A percentile compares a stretch with the other conserved stretches of the same genome.
phyloP scores from a whole-genome alignment of 2,888 invertebrate species.

The Diarsia dahlii region DNA sequence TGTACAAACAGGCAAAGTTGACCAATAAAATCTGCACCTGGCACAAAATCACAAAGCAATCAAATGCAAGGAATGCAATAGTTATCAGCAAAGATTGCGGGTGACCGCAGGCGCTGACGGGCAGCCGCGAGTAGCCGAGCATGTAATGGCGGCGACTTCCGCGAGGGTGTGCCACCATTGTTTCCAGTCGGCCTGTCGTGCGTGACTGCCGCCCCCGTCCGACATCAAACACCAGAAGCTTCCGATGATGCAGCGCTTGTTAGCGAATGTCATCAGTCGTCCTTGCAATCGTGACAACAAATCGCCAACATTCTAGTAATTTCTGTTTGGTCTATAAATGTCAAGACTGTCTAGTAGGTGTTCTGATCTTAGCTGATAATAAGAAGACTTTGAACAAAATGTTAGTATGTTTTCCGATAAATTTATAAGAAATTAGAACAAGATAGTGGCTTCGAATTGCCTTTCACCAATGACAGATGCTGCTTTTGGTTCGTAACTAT shows the following conservation, averaged over 20 bases:
- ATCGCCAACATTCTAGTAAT: constrained; percentile 10
- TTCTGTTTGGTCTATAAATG: constrained; percentile 21
- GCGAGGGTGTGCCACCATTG: constrained; percentile 84
- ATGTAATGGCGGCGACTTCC: constrained; percentile 85
- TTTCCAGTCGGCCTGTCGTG: constrained; percentile 76
- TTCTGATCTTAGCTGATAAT: constrained; percentile 6
- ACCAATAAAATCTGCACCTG: constrained; percentile 44
- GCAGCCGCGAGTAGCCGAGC: constrained; percentile 76
- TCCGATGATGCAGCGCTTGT: constrained; percentile 54
- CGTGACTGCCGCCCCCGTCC: constrained; percentile 73
- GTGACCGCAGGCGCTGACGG: constrained; percentile 58
- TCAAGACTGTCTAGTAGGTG: constrained; percentile 2
- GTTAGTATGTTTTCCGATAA: neutral
- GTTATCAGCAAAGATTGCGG: constrained; percentile 47
- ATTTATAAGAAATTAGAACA: neutral
- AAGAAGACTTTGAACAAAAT: neutral
- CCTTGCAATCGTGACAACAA: constrained; percentile 27
- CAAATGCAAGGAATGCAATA: constrained; percentile 51
- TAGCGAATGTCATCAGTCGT: constrained; percentile 30
- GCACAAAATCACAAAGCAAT: constrained; percentile 32
- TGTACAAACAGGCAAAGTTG: neutral
- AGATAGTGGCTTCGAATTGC: neutral
- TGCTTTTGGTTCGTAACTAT: neutral
- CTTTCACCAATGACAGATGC: neutral
- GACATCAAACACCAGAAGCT: constrained; percentile 55